Evolutionary conservation across 2,113 vertebrate genomes (phyloP).

Genomic region (Ovis aries): ARS-UI_Ramb_v3.0 NC_056074.1:47457501-47458000

Average conservation of each 20-base stretch:
- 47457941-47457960: background rate
- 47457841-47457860: background rate
- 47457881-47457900: background rate
- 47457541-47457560: background rate
- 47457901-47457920: background rate
- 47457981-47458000: background rate
- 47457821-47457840: background rate
- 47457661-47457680: background rate
- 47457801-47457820: background rate
- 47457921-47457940: background rate
- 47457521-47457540: background rate
- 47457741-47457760: background rate
- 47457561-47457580: background rate
- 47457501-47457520: background rate
- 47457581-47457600: background rate
- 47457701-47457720: background rate
- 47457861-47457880: background rate
- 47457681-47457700: background rate
- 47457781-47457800: background rate
- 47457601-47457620: background rate
- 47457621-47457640: background rate
- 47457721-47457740: fast-evolving
- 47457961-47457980: background rate
- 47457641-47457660: background rate
- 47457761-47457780: background rate